Evolutionary conservation across 1,140 invertebrate species (phyloP), one percentile per base, ranked within the genome.

Genomic region (Heliconius melpomene): DNA sequence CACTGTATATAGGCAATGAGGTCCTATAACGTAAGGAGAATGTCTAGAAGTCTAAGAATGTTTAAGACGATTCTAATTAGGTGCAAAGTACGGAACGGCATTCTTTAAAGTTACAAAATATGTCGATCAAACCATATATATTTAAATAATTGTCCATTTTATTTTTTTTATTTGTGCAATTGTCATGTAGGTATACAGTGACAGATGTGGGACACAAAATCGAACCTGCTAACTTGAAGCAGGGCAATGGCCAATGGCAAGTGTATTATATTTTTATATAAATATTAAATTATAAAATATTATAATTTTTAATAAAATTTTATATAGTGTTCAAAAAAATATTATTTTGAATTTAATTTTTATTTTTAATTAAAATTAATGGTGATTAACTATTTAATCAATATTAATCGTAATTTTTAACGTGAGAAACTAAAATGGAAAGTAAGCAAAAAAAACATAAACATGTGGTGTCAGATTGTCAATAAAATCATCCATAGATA

Each of bases 61-160:
- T 72, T 23, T 71, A 72, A 40, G 71, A 72, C 71, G 71, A 23
- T 72, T 72, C 38, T 72, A 38, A 72, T 72, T 72, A 40, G 32
- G 16, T 72, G 20, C 20, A 72, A 40, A n/a, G 20, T 26, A n/a
- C 36, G 13, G 36, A 9, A 72, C 76, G 52, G 46, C 76, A 66
- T 77, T 77, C 46, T 9, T 32, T 20, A 72, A 5, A 20, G 26
- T 72, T 77, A 46, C 46, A 16, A 32, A 36, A 38, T 23, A 66
- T 26, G 57, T 66, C 36, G 54, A 38, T 18, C 52, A 38, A 70
- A 66, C 26, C 13, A 66, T 66, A 2, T 66, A 66, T 26, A 66
- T 66, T 29, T 9, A 66, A 66, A 60, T 26, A 26, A 60, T 9
- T 11, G 57, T 20, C 1, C 7, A 20, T 20, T 18, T 52, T 52